A percentile compares a stretch with the other conserved stretches of the same genome.
Evolutionary conservation across 2,113 vertebrate species (phyloP).

Genomic region (Chaetops frenatus): DNA sequence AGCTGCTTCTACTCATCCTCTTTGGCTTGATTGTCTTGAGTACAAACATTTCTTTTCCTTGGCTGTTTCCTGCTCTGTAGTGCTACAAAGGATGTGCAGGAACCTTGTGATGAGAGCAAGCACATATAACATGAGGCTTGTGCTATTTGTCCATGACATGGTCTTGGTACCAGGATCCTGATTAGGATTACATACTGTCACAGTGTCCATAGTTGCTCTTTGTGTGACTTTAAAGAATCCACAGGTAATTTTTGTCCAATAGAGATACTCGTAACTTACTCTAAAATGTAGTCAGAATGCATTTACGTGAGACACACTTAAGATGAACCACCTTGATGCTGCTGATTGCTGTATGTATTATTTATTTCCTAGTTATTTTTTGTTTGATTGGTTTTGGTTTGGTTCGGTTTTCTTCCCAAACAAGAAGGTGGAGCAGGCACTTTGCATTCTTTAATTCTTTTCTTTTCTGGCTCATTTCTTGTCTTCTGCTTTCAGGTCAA

Average conservation of each 20-base stretch:
- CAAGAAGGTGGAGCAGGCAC: not conserved
- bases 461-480: not conserved
- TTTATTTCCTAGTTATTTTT: not conserved
- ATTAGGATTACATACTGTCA: not conserved
- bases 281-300: not conserved
- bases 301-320: not conserved
- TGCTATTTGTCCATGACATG: not conserved
- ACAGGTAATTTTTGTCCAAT: not conserved
- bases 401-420: not conserved
- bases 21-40: not conserved
- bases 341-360: not conserved
- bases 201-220: not conserved
- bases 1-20: not conserved
- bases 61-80: not conserved
- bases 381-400: not conserved
- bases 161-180: not conserved
- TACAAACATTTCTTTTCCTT: not conserved
- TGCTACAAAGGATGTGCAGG: not conserved
- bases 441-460: not conserved
- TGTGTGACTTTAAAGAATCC: not conserved
- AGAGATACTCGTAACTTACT: not conserved
- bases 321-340: not conserved
- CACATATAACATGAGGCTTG: not conserved
- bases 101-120: not conserved
- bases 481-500: conserved; percentile 72